Percentiles rank a stretch among this genome's conserved stretches.
Conservation (phyloP, 1,140 invertebrate species). For the Geopemphigus sp. region DNA sequence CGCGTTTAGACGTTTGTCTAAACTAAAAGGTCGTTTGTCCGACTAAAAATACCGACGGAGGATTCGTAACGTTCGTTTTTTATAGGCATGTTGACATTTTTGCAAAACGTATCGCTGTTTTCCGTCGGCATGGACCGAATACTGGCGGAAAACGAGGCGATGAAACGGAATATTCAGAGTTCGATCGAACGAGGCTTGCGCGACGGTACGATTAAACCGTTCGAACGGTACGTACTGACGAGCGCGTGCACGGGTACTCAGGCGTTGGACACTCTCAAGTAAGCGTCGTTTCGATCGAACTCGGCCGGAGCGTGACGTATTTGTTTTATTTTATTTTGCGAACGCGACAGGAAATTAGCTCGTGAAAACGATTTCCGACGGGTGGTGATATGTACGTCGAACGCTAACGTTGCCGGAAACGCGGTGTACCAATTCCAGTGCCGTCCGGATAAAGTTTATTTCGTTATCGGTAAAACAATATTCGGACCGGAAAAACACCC, state of each 20-base stretch:
- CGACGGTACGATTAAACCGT: not conserved
- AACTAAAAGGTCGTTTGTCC: no score
- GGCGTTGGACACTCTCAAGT: slow-evolving; percentile 37
- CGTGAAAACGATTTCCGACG: slow-evolving; percentile 7
- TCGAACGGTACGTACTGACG: not conserved
- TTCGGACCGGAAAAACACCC: no score
- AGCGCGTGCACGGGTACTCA: slow-evolving; percentile 13
- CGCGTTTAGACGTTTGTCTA: no score
- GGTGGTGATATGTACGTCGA: not conserved
- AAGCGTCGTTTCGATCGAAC: not conserved
- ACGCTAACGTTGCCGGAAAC: not conserved
- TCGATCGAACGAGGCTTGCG: not conserved
- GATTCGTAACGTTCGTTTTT: no score
- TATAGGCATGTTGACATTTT: not conserved
- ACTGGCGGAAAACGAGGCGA: not conserved
- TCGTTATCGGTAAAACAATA: slow-evolving; percentile 12
- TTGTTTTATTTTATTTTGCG: no score
- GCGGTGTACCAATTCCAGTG: not conserved
- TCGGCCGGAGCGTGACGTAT: no score
- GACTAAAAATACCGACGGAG: no score
- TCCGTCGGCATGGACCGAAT: not conserved
- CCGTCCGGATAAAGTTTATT: not conserved
- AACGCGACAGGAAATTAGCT: not conserved
- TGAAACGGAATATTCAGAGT: not conserved
- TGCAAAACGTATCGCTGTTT: not conserved